A percentile compares a stretch with the other conserved stretches of the same genome.
These are phyloP conservation scores for Balaeniceps rex DNA, from an alignment of 2,113 vertebrate genomes.

Conservation along the genomic window DNA sequence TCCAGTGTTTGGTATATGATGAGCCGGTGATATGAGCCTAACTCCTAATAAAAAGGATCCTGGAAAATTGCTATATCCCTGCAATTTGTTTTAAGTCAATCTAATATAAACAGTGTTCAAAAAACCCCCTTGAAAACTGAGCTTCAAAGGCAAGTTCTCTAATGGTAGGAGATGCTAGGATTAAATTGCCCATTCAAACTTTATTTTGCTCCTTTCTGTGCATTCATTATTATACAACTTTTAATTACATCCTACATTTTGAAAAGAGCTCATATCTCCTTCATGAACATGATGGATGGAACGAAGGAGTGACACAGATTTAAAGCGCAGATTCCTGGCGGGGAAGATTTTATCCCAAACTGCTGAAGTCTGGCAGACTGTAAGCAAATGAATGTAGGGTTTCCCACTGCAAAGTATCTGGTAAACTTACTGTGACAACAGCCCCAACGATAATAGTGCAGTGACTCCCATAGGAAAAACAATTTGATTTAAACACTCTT, in stretches of 20 bases:
- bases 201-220: background rate
- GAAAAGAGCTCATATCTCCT: background rate
- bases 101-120: background rate
- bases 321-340: background rate
- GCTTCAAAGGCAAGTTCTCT: background rate
- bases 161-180: background rate
- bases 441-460: background rate
- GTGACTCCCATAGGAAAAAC: background rate
- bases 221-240: background rate
- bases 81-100: background rate
- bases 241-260: background rate
- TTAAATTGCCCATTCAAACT: background rate
- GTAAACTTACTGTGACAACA: background rate
- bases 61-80: background rate
- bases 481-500: background rate
- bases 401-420: background rate
- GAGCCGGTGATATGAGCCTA: background rate
- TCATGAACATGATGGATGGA: background rate
- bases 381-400: background rate
- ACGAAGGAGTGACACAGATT: background rate
- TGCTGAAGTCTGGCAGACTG: background rate
- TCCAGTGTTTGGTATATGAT: background rate
- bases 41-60: background rate
- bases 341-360: background rate
- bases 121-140: background rate